These are phyloP conservation scores for Psettodes erumei DNA, from an alignment of 2,113 vertebrate species.

Conservation along the genomic window DNA sequence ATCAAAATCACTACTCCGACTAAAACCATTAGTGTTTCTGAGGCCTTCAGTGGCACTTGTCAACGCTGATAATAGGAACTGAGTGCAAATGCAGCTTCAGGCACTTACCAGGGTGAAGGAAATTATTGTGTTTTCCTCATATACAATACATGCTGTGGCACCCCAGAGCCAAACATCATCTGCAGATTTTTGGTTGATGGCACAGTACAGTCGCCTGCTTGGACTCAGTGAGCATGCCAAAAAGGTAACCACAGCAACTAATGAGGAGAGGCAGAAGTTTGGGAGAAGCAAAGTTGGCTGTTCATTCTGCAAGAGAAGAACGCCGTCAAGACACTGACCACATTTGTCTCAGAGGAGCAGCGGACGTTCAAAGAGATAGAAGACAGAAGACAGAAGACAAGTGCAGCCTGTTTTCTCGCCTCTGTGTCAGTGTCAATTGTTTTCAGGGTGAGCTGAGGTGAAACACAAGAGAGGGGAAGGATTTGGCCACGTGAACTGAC, in stretches of 20 bases:
- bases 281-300: background rate
- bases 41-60: conserved; percentile 15
- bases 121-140: conserved; percentile 5
- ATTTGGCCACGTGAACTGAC: background rate
- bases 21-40: conserved; percentile 4
- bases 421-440: conserved; percentile 27
- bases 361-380: background rate
- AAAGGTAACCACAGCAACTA: background rate
- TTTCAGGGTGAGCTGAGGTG: conserved; percentile 35
- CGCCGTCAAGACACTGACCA: background rate
- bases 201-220: background rate
- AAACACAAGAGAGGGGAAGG: conserved; percentile 18
- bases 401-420: conserved; percentile 8
- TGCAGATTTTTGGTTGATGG: background rate
- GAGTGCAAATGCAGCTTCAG: conserved; percentile 1
- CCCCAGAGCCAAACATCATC: background rate
- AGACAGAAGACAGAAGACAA: conserved; percentile 10
- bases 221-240: too few relatives aligned
- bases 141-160: conserved; percentile 3
- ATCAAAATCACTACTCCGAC: too few relatives aligned
- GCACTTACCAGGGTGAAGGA: conserved; percentile 15
- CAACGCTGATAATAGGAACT: conserved; percentile 7
- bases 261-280: background rate
- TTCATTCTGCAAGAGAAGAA: background rate
- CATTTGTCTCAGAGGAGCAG: conserved; percentile 6